Evolutionary conservation across 2,113 vertebrate genomes (phyloP).

Genomic region (Phoenicopterus ruber): DNA sequence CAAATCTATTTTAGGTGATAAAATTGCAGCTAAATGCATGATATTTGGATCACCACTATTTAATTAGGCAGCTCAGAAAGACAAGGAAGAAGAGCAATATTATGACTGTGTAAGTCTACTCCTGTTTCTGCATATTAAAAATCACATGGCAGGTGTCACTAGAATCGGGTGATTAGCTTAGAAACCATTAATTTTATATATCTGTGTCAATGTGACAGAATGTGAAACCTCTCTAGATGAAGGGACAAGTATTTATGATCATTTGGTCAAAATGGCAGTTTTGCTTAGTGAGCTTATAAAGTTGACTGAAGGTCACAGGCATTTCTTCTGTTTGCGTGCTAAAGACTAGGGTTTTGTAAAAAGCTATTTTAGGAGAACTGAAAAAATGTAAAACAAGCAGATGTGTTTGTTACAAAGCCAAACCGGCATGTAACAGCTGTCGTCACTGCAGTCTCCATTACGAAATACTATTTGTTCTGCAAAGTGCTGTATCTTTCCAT

Average conservation of each 20-base stretch:
- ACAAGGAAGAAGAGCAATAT: background rate
- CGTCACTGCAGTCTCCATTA: background rate
- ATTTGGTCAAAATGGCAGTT: background rate
- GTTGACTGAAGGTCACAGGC: background rate
- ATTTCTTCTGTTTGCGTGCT: background rate
- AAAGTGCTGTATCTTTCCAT: background rate
- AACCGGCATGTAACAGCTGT: background rate
- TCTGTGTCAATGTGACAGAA: background rate
- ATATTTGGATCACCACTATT: background rate
- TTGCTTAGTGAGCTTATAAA: background rate
- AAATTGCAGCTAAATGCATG: background rate
- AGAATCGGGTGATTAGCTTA: background rate
- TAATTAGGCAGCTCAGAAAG: background rate
- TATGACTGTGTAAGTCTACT: background rate
- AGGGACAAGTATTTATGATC: background rate
- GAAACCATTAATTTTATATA: background rate
- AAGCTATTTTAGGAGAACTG: slow-evolving; percentile 9
- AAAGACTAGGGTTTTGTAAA: background rate
- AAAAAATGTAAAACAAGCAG: background rate
- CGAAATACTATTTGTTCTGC: slow-evolving; percentile 12
- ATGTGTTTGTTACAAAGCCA: slow-evolving; percentile 2
- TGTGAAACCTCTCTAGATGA: background rate
- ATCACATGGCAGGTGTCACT: background rate
- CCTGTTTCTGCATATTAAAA: background rate
- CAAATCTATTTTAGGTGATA: background rate